phyloP scores from a whole-genome alignment of 2,113 vertebrate species.

The Oryzias melastigma region DNA sequence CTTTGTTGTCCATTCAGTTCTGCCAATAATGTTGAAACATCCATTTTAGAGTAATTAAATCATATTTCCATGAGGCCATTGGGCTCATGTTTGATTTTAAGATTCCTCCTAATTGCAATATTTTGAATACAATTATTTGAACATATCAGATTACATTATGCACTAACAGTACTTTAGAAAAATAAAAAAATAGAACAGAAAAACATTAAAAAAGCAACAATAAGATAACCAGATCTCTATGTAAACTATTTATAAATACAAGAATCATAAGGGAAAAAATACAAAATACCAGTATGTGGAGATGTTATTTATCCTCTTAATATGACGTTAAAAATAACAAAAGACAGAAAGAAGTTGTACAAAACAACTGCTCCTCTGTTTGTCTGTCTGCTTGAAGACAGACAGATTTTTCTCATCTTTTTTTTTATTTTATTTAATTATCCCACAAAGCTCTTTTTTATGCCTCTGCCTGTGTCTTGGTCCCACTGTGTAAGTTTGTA shows the following conservation, averaged over 20 bases:
- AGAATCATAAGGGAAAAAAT: background rate
- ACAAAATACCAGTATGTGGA: constrained; percentile 5
- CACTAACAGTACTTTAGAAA: too few relatives aligned
- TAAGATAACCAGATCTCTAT: constrained; percentile 16
- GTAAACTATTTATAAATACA: constrained; percentile 15
- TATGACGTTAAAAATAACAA: constrained; percentile 53
- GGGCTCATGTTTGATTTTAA: too few relatives aligned
- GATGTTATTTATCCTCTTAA: background rate
- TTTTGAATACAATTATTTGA: too few relatives aligned
- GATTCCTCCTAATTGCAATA: too few relatives aligned
- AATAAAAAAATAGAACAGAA: too few relatives aligned
- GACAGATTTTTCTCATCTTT: constrained; percentile 61
- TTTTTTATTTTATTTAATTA: constrained; percentile 85
- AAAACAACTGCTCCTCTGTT: constrained; percentile 60
- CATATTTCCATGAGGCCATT: background rate
- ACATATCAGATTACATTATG: too few relatives aligned
- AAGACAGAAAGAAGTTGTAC: constrained; percentile 64
- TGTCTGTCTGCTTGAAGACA: constrained; percentile 50
- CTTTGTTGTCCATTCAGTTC: too few relatives aligned
- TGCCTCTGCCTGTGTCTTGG: constrained; percentile 59
- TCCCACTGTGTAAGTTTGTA: constrained; percentile 80
- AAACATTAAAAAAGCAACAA: constrained; percentile 23
- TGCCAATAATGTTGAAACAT: background rate
- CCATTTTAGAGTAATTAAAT: background rate
- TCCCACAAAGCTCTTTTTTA: constrained; percentile 69